Conservation (phyloP, 1,140 invertebrate genomes). For the Dreissena polymorpha region DNA sequence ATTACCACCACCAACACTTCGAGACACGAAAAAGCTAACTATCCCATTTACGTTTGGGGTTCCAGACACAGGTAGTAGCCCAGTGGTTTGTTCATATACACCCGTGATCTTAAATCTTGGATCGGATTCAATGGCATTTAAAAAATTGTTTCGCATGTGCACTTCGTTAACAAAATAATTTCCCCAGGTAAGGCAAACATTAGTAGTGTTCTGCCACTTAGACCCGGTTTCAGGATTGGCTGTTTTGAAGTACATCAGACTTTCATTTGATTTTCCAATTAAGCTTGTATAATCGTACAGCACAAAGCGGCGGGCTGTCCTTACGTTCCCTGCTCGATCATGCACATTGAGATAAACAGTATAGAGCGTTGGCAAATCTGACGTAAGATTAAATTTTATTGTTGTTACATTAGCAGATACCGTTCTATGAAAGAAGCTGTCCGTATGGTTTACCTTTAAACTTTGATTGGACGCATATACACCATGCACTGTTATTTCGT, state of each 20-base stretch:
- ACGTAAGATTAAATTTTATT: slow-evolving; percentile 11
- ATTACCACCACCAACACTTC: not conserved
- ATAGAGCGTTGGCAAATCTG: slow-evolving; percentile 12
- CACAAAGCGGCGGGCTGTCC: slow-evolving; percentile 25
- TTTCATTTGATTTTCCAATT: not conserved
- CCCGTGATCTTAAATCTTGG: slow-evolving; percentile 34
- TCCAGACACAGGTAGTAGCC: slow-evolving; percentile 56
- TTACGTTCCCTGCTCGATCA: slow-evolving; percentile 27
- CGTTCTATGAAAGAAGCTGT: not conserved
- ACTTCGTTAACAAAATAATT: slow-evolving; percentile 19
- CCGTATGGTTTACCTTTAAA: not conserved
- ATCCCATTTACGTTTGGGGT: slow-evolving; percentile 63
- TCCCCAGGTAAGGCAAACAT: slow-evolving; percentile 27
- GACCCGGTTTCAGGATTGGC: slow-evolving; percentile 11
- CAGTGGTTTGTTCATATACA: slow-evolving; percentile 61
- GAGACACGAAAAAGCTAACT: slow-evolving; percentile 14
- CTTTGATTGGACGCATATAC: not conserved
- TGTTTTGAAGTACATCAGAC: not conserved
- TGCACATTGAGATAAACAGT: slow-evolving; percentile 16
- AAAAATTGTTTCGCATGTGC: slow-evolving; percentile 31
- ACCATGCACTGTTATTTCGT: slow-evolving; percentile 24
- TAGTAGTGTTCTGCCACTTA: slow-evolving; percentile 30
- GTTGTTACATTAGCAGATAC: not conserved
- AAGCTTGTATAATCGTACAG: slow-evolving; percentile 8
- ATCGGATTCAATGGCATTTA: slow-evolving; percentile 46